These are phyloP conservation scores for Agrotis ipsilon DNA, from an alignment of 2,888 invertebrate species.

Conservation along the genomic window DNA sequence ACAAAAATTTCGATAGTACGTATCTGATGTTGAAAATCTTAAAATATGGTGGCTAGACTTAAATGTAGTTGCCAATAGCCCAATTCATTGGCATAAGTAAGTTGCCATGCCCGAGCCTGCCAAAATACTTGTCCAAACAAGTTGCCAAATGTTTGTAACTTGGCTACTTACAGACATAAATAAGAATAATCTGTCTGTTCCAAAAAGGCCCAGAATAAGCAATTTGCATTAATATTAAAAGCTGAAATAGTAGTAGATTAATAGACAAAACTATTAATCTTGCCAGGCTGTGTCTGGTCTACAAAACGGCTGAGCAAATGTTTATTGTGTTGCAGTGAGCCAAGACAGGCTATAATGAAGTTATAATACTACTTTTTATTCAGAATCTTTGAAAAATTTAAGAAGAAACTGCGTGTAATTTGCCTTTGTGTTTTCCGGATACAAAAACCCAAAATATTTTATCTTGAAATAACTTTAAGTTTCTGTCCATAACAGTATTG, in stretches of 20 bases:
- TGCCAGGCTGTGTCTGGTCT: constrained; percentile 20
- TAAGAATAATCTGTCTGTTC: constrained; percentile 37
- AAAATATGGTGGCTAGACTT: background rate
- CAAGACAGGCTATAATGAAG: constrained; percentile 1
- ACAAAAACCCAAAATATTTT: no score
- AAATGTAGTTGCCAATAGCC: constrained; percentile 16
- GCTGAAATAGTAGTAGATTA: constrained; percentile 3
- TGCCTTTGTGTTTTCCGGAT: constrained; percentile 7
- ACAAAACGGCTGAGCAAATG: constrained; percentile 20
- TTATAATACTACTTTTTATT: constrained; percentile 33
- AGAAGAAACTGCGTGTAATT: constrained; percentile 19
- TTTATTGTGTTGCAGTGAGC: constrained; percentile 5
- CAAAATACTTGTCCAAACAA: constrained; percentile 28
- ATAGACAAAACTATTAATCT: constrained; percentile 35
- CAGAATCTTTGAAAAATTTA: constrained; percentile 6
- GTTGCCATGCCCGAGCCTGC: constrained; percentile 19
- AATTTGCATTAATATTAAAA: constrained; percentile 22
- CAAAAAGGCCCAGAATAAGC: background rate
- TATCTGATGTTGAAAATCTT: no score
- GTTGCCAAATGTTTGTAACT: constrained; percentile 43
- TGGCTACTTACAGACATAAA: constrained; percentile 43
- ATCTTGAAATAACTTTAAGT: no score
- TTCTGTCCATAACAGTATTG: no score
- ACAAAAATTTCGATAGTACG: background rate
- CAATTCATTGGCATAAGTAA: constrained; percentile 26